Evolutionary conservation across 2,797 vertebrate species (phyloP).

Genomic region (Anolis apletophallus): DNA sequence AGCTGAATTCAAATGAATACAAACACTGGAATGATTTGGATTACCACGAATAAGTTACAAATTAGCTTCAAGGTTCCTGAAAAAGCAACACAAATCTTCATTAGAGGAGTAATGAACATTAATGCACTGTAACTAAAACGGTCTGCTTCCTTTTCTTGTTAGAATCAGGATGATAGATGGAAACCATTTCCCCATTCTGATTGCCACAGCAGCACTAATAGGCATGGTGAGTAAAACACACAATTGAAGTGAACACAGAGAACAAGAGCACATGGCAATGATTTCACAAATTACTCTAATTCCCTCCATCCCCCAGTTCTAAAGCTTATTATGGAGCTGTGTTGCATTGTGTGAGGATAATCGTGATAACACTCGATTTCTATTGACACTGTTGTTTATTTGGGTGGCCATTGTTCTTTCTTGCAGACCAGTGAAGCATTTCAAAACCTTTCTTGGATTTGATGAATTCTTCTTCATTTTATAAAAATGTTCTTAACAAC

Average conservation of each 20-base stretch:
- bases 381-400: slow-evolving; percentile 25
- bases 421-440: not conserved
- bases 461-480: slow-evolving; percentile 16
- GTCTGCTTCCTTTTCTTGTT: slow-evolving; percentile 73
- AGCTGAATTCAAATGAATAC: slow-evolving; percentile 54
- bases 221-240: slow-evolving; percentile 61
- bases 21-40: slow-evolving; percentile 55
- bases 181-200: slow-evolving; percentile 68
- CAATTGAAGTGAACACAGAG: not conserved
- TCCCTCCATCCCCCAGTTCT: slow-evolving; percentile 12
- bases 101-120: slow-evolving; percentile 74
- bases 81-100: slow-evolving; percentile 77
- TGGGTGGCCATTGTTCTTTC: not conserved
- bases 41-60: slow-evolving; percentile 61
- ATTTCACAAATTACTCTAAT: slow-evolving; percentile 43
- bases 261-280: slow-evolving; percentile 54
- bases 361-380: not conserved
- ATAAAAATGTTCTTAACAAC: slow-evolving; percentile 26
- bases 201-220: slow-evolving; percentile 67
- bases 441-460: slow-evolving; percentile 13
- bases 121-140: slow-evolving; percentile 75
- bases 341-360: not conserved
- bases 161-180: slow-evolving; percentile 68
- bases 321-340: slow-evolving; percentile 11
- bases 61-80: slow-evolving; percentile 66